Percentiles rank a stretch among this genome's conserved stretches.
Evolutionary conservation across 2,888 invertebrate species (phyloP).

Genomic region (Ypsolopha sequella): DNA sequence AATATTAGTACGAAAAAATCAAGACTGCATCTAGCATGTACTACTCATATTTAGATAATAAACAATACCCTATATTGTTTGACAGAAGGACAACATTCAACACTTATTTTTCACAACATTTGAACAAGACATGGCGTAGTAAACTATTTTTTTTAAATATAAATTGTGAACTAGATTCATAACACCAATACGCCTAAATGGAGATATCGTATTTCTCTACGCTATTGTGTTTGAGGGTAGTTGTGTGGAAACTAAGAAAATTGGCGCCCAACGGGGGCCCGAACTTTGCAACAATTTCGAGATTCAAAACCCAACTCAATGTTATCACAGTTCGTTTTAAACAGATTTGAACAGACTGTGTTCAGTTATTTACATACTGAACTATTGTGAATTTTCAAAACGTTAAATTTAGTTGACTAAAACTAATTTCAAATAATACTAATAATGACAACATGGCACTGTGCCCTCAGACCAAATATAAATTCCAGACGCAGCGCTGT

Average conservation of each 20-base stretch:
- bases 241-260: constrained; percentile 23
- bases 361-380: too few species aligned
- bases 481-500: too few species aligned
- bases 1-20: constrained; percentile 67
- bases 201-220: constrained; percentile 43
- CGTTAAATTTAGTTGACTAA: too few species aligned
- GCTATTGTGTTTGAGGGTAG: constrained; percentile 22
- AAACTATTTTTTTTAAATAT: constrained; percentile 14
- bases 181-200: constrained; percentile 63
- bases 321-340: too few species aligned
- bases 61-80: constrained; percentile 32
- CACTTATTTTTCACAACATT: constrained; percentile 61
- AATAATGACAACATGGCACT: too few species aligned
- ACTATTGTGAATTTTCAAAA: too few species aligned
- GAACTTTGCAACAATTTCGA: too few species aligned
- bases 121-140: constrained; percentile 56
- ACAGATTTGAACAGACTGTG: too few species aligned
- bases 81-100: constrained; percentile 53
- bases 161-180: constrained; percentile 55
- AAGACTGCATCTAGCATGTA: constrained; percentile 67
- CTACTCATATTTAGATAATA: constrained; percentile 41
- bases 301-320: too few species aligned
- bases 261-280: too few species aligned
- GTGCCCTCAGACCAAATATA: too few species aligned
- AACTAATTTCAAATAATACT: too few species aligned